phyloP scores from a whole-genome alignment of 2,888 invertebrate species.

The Spodoptera littoralis region DNA sequence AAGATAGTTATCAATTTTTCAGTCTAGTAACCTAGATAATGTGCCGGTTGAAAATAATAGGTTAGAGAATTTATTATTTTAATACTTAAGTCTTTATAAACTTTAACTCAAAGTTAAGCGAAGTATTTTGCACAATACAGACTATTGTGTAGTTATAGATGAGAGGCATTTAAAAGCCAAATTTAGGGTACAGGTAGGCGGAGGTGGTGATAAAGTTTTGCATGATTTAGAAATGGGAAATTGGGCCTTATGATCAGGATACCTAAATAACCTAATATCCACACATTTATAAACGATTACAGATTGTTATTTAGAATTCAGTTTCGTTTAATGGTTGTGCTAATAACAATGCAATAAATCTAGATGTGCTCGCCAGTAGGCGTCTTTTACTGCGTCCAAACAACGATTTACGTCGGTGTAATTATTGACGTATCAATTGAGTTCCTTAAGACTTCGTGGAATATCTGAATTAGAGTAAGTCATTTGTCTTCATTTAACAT shows the following conservation, averaged over 20 bases:
- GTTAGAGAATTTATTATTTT: no score
- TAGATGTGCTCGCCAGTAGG: slow-evolving; percentile 66
- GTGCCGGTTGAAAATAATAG: no score
- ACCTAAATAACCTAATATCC: slow-evolving; percentile 3
- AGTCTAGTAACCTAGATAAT: no score
- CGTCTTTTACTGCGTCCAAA: slow-evolving; percentile 60
- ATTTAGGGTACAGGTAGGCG: no score
- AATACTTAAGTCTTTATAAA: no score
- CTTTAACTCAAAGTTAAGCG: no score
- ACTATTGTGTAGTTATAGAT: no score
- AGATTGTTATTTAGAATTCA: slow-evolving; percentile 32
- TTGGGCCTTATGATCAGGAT: not conserved
- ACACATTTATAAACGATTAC: slow-evolving; percentile 17
- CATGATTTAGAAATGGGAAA: no score
- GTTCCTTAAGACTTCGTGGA: slow-evolving; percentile 37
- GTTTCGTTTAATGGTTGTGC: slow-evolving; percentile 65
- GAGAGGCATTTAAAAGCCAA: no score
- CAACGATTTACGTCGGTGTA: slow-evolving; percentile 31
- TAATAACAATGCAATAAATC: slow-evolving; percentile 66
- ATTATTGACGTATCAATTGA: slow-evolving; percentile 28
- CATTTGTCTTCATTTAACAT: no score
- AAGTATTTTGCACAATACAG: no score
- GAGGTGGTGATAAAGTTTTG: no score
- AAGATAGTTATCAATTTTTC: slow-evolving; percentile 24
- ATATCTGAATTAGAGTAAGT: slow-evolving; percentile 37